phyloP scores from a whole-genome alignment of 2,888 invertebrate species.

The Tinea pellionella region DNA sequence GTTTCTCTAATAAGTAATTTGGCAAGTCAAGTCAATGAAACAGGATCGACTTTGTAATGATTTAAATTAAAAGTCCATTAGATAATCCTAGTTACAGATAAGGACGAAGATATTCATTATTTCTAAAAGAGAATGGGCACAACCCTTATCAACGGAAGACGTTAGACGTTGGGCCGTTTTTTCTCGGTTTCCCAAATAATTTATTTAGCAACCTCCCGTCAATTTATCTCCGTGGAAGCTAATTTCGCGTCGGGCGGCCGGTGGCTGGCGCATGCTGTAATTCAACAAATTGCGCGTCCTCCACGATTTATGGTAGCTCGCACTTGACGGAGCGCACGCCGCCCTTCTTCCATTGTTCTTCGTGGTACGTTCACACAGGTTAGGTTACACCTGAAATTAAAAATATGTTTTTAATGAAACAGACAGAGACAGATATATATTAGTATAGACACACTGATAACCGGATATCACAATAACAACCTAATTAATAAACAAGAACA shows the following conservation, averaged over 20 bases:
- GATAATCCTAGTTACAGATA: neutral
- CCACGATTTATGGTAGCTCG: constrained; percentile 58
- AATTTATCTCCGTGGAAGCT: constrained; percentile 69
- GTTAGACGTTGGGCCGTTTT: constrained; percentile 41
- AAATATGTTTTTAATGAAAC: neutral
- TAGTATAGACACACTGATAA: no score
- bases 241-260: constrained; percentile 63
- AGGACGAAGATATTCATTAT: constrained; percentile 49
- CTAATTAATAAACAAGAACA: no score
- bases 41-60: neutral
- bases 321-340: constrained; percentile 59
- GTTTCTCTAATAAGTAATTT: no score
- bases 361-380: constrained; percentile 22
- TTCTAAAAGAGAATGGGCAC: constrained; percentile 45
- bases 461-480: no score
- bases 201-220: constrained; percentile 66
- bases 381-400: neutral
- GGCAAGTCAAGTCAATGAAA: no score
- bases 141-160: constrained; percentile 69
- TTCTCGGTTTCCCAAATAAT: constrained; percentile 70
- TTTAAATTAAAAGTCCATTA: neutral
- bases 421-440: no score
- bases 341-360: constrained; percentile 61
- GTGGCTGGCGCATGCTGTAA: constrained; percentile 69
- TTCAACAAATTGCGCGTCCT: constrained; percentile 70